Evolutionary conservation across 2,113 vertebrate species (phyloP), one percentile per base, ranked within the genome.

Genomic region (Chaetodon trifascialis): DNA sequence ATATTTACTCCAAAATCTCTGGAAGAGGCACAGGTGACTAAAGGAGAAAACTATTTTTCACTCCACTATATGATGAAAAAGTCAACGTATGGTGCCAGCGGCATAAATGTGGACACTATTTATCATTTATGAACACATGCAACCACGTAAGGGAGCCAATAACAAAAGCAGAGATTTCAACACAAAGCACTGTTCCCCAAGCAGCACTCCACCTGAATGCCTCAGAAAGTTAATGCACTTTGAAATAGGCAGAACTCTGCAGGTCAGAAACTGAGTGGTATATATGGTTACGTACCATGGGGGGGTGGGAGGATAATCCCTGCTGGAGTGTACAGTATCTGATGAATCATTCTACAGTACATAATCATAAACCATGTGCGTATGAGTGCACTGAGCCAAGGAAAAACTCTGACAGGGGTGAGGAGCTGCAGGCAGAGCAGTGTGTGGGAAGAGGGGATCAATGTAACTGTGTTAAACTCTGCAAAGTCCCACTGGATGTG

Each of bases 301-400:
- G 46, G 30, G 66, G 67, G 34, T 36, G 51, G 65, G 36, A 49
- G 71, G 38, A 44, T 68, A 79, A 64, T 70, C 74, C 72, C 84
- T 55, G 56, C 49, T 60, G 73, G 72, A 82, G 77, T 75, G 73
- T 81, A 79, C 66, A 68, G 44, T 88, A 86, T 88, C 65, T 86
- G 86, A 92, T 88, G 73, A 92, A 88, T 90, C 79, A 85, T 80
- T 82, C 66, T 81, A 30, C 52, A 88, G 60, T 58, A 44, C 44
- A 59, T 75, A 42, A 86, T 82, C 85, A 90, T 89, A 91, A 91
- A 88, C 52, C 46, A 84, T 65, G 73, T 66, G 36, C 81, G 83
- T 78, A 82, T 79, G 79, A 75, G 75, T 10, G 58, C 69, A 68
- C 51, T 10, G 55, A 79, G 44, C 85, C 83, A 54, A 82, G 7